These are phyloP conservation scores for Pseudoips prasinana DNA, from an alignment of 2,888 invertebrate species.

Conservation along the genomic window DNA sequence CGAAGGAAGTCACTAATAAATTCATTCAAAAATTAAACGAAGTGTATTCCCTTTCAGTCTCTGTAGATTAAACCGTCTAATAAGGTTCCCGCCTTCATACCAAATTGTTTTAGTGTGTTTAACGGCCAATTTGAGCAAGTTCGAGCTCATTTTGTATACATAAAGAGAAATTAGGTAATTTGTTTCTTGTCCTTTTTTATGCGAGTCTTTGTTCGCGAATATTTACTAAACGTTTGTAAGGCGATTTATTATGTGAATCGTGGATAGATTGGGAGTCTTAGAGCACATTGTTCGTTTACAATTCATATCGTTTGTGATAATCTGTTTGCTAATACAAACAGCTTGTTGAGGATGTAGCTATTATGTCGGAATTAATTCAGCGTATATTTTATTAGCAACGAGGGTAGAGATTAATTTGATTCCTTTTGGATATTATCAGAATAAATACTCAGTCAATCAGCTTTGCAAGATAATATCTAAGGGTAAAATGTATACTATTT, in stretches of 20 bases:
- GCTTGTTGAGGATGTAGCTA: slow-evolving; percentile 7
- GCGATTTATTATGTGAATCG: slow-evolving; percentile 44
- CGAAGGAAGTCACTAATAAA: slow-evolving; percentile 39
- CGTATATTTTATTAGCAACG: no score
- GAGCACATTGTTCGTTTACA: slow-evolving; percentile 17
- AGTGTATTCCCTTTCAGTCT: slow-evolving; percentile 47
- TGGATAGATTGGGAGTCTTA: slow-evolving; percentile 37
- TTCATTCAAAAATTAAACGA: slow-evolving; percentile 60
- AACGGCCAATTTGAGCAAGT: slow-evolving; percentile 64
- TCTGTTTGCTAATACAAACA: slow-evolving; percentile 17
- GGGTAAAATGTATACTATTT: no score
- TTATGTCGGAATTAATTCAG: no score
- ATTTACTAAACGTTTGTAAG: slow-evolving; percentile 40
- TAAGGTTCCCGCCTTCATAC: slow-evolving; percentile 57
- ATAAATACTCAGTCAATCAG: no score
- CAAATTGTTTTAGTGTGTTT: slow-evolving; percentile 68
- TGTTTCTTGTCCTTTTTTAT: slow-evolving; percentile 59
- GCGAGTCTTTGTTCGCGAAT: slow-evolving; percentile 47
- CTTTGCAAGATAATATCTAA: no score
- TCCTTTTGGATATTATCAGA: no score
- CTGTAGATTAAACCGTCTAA: slow-evolving; percentile 62
- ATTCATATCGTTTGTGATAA: slow-evolving; percentile 16
- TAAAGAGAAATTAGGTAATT: slow-evolving; percentile 71
- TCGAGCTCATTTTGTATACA: slow-evolving; percentile 64
- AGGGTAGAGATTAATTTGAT: no score